phyloP scores from a whole-genome alignment of 2,113 vertebrate genomes.

The Melierax canorus region DNA sequence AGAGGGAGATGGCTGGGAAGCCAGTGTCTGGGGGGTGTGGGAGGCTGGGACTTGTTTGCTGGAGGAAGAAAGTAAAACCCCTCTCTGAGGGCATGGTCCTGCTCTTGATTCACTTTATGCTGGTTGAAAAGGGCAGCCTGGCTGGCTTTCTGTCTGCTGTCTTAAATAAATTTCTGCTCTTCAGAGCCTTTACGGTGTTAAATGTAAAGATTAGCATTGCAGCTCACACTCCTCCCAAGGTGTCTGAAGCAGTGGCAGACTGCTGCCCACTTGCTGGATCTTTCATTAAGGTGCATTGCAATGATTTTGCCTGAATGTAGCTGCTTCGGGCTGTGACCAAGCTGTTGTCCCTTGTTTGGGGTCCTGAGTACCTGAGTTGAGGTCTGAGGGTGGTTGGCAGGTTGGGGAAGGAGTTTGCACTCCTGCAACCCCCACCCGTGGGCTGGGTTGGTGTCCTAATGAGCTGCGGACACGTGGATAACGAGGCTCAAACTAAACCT shows the following conservation, averaged over 20 bases:
- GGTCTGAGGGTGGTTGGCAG: neutral
- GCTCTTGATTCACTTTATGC: neutral
- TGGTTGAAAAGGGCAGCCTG: neutral
- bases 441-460: neutral
- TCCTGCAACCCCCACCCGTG: rapidly evolving
- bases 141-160: neutral
- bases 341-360: neutral
- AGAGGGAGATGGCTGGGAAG: neutral
- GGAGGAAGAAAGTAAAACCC: neutral
- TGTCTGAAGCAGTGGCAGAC: neutral
- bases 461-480: neutral
- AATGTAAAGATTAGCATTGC: neutral
- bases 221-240: neutral
- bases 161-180: neutral
- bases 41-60: neutral
- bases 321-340: neutral
- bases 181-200: neutral
- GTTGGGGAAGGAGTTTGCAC: neutral
- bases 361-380: neutral
- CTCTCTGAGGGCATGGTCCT: neutral
- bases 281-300: neutral
- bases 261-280: rapidly evolving
- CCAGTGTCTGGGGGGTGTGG: too few relatives aligned
- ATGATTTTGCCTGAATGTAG: neutral
- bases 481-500: neutral